These are phyloP conservation scores for Trachythela sp. DNA, from an alignment of 64 coral and sea anemone genomes.

Conservation along the genomic window DNA sequence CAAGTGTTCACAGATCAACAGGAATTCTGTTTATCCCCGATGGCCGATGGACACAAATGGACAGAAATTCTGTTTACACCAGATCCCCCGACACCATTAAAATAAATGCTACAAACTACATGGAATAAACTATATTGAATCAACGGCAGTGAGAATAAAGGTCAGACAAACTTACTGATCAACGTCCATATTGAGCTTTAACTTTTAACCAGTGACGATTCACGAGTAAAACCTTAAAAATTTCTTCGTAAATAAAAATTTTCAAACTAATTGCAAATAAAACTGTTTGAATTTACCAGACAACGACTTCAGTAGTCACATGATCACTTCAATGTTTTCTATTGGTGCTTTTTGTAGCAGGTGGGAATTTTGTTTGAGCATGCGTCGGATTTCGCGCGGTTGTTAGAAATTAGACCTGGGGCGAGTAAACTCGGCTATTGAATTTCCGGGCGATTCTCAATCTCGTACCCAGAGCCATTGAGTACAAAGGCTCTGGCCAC, in stretches of 20 bases:
- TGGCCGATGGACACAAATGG: too few species aligned
- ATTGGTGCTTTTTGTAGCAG: not conserved
- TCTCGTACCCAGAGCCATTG: too few species aligned
- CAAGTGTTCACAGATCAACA: too few species aligned
- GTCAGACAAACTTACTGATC: not conserved
- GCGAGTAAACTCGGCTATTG: too few species aligned
- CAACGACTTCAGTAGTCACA: not conserved
- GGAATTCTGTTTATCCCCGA: too few species aligned
- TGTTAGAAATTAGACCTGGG: too few species aligned
- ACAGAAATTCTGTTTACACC: too few species aligned
- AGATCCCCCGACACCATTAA: too few species aligned
- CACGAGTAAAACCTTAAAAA: not conserved
- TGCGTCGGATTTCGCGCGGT: too few species aligned
- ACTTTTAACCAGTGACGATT: not conserved
- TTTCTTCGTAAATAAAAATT: not conserved
- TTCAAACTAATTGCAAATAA: not conserved
- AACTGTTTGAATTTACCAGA: not conserved
- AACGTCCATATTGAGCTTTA: not conserved
- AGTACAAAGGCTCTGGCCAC: too few species aligned
- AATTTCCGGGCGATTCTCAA: too few species aligned
- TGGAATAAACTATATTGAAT: not conserved
- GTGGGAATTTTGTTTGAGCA: too few species aligned
- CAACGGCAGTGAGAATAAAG: not conserved
- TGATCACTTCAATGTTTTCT: not conserved
- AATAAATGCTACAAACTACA: not conserved